A percentile compares a stretch with the other conserved stretches of the same genome.
Evolutionary conservation across 64 coral and sea anemone genomes (phyloP).

Genomic region (Catalaphyllia jardinei): DNA sequence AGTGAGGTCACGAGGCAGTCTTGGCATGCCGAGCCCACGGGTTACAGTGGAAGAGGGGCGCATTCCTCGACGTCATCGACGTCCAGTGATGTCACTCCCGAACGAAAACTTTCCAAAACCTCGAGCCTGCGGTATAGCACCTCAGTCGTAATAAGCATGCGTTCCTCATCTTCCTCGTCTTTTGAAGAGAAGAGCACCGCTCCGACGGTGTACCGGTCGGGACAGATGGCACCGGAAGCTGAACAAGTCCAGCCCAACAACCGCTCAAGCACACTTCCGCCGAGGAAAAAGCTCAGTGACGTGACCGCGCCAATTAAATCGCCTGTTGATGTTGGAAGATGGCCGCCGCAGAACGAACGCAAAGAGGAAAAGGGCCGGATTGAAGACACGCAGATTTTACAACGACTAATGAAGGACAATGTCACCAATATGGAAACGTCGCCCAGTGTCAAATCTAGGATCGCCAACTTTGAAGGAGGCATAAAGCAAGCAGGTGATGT

Average conservation of each 20-base stretch:
- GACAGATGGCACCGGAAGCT: not conserved
- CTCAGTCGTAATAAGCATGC: slow-evolving; percentile 25
- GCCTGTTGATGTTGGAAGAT: not conserved
- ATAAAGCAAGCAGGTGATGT: not conserved
- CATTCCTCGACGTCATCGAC: not conserved
- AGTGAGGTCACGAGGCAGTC: slow-evolving; percentile 64
- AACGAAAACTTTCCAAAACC: slow-evolving; percentile 23
- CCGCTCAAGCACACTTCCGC: not conserved
- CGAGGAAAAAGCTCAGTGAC: not conserved
- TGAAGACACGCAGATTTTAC: slow-evolving; percentile 84
- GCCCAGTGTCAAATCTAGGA: slow-evolving; percentile 68
- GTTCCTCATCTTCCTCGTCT: slow-evolving; percentile 17
- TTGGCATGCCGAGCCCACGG: slow-evolving; percentile 76
- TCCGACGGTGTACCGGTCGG: slow-evolving; percentile 23
- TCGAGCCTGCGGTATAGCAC: not conserved
- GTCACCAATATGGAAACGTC: slow-evolving; percentile 22
- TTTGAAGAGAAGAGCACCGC: slow-evolving; percentile 1
- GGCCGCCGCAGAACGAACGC: slow-evolving; percentile 16
- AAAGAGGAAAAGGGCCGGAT: slow-evolving; percentile 14
- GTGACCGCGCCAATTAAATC: not conserved
- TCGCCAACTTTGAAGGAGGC: slow-evolving; percentile 70
- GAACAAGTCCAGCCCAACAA: not conserved
- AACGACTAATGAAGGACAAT: slow-evolving; percentile 60
- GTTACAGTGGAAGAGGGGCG: not conserved
- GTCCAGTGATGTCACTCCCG: slow-evolving; percentile 16